A percentile compares a stretch with the other conserved stretches of the same genome.
phyloP scores from a whole-genome alignment of 1,140 invertebrate species.

The Microplitis demolitor region DNA sequence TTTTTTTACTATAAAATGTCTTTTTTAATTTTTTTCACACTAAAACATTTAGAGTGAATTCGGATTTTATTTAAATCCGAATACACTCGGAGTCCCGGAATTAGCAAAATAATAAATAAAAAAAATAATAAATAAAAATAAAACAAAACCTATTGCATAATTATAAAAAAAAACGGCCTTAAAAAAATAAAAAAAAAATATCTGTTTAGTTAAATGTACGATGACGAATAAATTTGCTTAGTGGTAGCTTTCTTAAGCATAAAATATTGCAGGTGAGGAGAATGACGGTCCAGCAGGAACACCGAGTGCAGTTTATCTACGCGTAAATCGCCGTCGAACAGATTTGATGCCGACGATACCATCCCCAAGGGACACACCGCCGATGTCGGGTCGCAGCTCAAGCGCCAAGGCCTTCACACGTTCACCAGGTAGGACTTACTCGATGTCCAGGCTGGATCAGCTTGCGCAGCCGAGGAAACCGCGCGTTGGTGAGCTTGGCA shows the following conservation, averaged over 20 bases:
- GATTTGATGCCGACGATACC: constrained; percentile 89
- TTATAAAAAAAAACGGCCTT: neutral
- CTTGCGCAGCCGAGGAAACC: constrained; percentile 74
- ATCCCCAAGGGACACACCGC: constrained; percentile 67
- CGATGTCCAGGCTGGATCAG: constrained; percentile 88
- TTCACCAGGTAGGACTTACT: constrained; percentile 86
- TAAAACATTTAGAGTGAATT: too few relatives aligned
- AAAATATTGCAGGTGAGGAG: constrained; percentile 60
- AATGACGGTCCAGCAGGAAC: constrained; percentile 62
- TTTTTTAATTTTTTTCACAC: too few relatives aligned
- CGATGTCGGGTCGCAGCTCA: constrained; percentile 60
- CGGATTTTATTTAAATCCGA: too few relatives aligned
- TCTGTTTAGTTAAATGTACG: neutral
- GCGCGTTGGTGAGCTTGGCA: constrained; percentile 62
- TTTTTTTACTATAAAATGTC: too few relatives aligned
- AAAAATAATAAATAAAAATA: too few relatives aligned
- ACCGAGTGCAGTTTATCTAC: constrained; percentile 64
- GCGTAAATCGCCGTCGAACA: constrained; percentile 82
- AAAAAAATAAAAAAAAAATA: neutral
- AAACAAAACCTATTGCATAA: too few relatives aligned
- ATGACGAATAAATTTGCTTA: neutral
- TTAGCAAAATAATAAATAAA: too few relatives aligned
- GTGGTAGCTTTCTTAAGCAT: constrained; percentile 44
- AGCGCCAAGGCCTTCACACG: constrained; percentile 67
- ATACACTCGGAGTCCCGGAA: too few relatives aligned